Evolutionary conservation across 2,113 vertebrate genomes (phyloP), one percentile per base, ranked within the genome.

Genomic region (Psephotus haematonotus): DNA sequence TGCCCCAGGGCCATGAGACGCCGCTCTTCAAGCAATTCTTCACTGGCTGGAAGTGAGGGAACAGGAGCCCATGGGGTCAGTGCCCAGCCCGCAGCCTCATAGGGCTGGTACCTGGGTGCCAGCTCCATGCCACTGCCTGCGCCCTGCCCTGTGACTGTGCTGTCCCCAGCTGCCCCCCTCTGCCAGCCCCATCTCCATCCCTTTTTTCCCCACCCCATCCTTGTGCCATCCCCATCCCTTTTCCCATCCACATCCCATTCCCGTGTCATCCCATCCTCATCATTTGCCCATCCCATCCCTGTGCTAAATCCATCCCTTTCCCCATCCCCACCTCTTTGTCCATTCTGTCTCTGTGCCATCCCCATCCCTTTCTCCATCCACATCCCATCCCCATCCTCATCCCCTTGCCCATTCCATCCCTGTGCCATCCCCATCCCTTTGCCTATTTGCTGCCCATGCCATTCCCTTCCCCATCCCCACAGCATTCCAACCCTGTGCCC

Each of bases 11-110:
- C 89, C 97, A 95, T 0, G 98, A 99, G 97, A 99, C 98, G 2
- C 97, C 98, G 80, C 98, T 99, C 92, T 99, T 99, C 98, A 99
- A 99, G 97, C 99, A 99, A 89, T 99, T 99, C 97, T 99, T 99
- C 89, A 67, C 97, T 69, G 93, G 96, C 97, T 99, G 99, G 99
- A 98, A 98, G 92, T 99, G 95, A 95, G 77, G 11, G 55, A 87
- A 25, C 4, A 3, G 49, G 33, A 33, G 41, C 11, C 62, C 6
- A 0, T 0, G 11, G 71, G 55, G 55, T 27, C 43, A 4, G 75
- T 4, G 4, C 57, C 76, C 2, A 2, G 14, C 8, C 4, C 10
- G 2, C 27, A 17, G 25, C 3, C 2, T 11, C 64, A 33, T 43
- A 12, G 4, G 43, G 82, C 57, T 55, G 39, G 33, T 76, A 64